These are phyloP conservation scores for Ailurus styani DNA, from an alignment of 2,113 vertebrate genomes.

Conservation along the genomic window DNA sequence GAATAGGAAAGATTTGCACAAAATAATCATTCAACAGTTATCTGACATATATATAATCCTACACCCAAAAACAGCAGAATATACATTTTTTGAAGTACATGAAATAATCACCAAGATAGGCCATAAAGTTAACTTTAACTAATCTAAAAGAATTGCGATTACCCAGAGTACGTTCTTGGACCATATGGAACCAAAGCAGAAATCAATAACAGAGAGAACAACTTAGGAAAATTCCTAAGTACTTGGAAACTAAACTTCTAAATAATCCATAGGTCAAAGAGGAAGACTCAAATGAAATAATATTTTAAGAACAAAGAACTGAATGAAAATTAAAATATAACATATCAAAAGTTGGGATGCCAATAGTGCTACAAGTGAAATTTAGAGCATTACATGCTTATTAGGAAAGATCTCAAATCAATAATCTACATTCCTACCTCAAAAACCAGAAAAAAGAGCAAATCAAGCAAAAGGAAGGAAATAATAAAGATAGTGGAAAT, in stretches of 20 bases:
- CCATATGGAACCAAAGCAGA: background rate
- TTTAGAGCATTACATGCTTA: background rate
- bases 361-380: background rate
- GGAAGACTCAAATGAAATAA: background rate
- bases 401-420: background rate
- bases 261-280: background rate
- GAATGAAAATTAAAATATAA: constrained; percentile 2
- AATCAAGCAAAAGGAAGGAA: background rate
- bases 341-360: background rate
- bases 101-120: background rate
- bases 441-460: background rate
- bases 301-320: background rate
- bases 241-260: background rate
- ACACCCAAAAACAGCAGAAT: background rate
- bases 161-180: background rate
- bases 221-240: background rate
- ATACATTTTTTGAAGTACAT: background rate
- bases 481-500: background rate
- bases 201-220: background rate
- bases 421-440: background rate
- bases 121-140: background rate
- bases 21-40: background rate
- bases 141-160: background rate
- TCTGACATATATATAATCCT: background rate
- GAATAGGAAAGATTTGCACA: background rate